Conservation (phyloP, 2,888 invertebrate species). For the Steinernema hermaphroditum region DNA sequence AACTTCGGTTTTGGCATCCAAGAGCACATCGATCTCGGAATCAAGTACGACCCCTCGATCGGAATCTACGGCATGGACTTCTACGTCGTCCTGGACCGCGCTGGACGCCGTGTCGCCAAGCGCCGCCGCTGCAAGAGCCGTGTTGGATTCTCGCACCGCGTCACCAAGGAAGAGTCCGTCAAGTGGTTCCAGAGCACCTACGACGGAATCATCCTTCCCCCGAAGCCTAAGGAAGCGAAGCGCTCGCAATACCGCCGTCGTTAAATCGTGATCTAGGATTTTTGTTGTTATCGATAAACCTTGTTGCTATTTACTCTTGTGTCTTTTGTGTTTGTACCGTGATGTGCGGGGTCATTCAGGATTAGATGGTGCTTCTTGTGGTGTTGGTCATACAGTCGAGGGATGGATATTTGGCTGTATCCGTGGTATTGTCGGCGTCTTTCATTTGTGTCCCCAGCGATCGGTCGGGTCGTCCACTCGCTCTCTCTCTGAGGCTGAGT, state of each 20-base stretch:
- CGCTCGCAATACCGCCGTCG: slow-evolving; percentile 56
- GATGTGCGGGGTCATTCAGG: no score
- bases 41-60: slow-evolving; percentile 94
- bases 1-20: slow-evolving; percentile 99
- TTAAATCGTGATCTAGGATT: slow-evolving; percentile 41
- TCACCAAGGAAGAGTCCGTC: slow-evolving; percentile 97
- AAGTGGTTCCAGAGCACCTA: slow-evolving; percentile 99
- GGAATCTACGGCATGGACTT: slow-evolving; percentile 99
- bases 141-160: slow-evolving; percentile 88
- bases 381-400: no score
- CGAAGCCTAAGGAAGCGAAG: slow-evolving; percentile 72
- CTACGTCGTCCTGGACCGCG: slow-evolving; percentile 95
- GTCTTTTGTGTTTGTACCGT: no score
- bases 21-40: slow-evolving; percentile 99
- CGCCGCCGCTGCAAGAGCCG: slow-evolving; percentile 88
- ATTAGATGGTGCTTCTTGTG: no score
- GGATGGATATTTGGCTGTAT: no score
- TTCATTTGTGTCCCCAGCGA: no score
- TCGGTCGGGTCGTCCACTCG: no score
- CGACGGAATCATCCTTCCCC: slow-evolving; percentile 90
- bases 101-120: slow-evolving; percentile 95
- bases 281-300: slow-evolving; percentile 30
- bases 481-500: no score
- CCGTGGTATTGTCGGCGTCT: no score
- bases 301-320: no score